Base-by-base conservation (phyloP, 2,797 vertebrate species). In the Podarcis lilfordi region DNA sequence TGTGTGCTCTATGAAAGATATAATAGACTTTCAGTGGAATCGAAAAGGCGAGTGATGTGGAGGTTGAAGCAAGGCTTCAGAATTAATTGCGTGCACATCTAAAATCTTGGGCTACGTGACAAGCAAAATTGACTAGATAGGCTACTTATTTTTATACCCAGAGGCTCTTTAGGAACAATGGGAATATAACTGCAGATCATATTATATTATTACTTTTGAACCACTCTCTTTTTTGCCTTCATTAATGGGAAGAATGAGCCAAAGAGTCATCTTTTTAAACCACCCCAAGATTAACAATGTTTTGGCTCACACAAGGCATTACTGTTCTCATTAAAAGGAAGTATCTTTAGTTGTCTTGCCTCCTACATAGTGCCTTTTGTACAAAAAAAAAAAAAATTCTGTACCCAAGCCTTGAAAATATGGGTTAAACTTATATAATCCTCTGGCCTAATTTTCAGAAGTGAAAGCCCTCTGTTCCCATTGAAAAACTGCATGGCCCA, bases 311-410 rank as follows among this genome's bases (percentile, higher is more conserved):
- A 82, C 32, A 1, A 32, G 0, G 85, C 40, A 64, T 68, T 83
- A 21, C 74, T 7, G 27, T 85, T 55, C 79, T 87, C 6, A 6
- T 81, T 61, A 83, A 85, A 75, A 75, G 86, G 81, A 92, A 85
- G 45, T 8, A 43, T 64, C 6, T 61, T 43, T 32, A 76, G 21
- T 27, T 29, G 79, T 0, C 86, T 9, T 13, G 78, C 50, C 23
- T 74, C 69, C 25, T 7, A 40, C 29, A 88, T 43, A 85, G 17
- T 11, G 87, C 0, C 0, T 71, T 82, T 13, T 68, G 2, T 4
- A 17, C 19, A 2, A 43, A 29, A 32, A 9, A 1, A 15, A 4
- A 4, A 50, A 15, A 19, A 4, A 40, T 82, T 82, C 61, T 68
- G 27, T 74, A 35, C 11, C 11, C 2, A 74, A 84, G 9, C 43